These are phyloP conservation scores for Penaeus japonicus DNA, from an alignment of 1,140 invertebrate genomes.

Conservation along the genomic window DNA sequence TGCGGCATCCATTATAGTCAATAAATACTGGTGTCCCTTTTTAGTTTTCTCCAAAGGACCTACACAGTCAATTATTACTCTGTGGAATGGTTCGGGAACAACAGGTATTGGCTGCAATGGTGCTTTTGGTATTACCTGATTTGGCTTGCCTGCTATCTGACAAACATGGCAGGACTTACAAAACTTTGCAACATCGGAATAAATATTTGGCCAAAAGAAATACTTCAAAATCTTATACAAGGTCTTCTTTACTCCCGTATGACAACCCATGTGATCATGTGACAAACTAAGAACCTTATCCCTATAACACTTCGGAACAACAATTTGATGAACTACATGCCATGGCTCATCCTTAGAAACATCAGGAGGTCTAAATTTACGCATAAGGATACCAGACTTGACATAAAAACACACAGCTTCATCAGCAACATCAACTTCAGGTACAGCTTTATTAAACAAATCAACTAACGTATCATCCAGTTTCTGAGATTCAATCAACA, in stretches of 20 bases:
- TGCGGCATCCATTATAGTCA: not conserved
- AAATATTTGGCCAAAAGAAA: constrained; percentile 1
- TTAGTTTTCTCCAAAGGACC: not conserved
- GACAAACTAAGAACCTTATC: not conserved
- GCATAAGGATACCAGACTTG: too few species aligned
- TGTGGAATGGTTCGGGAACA: not conserved
- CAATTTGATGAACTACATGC: constrained; percentile 4
- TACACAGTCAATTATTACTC: not conserved
- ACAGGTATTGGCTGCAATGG: constrained; percentile 1
- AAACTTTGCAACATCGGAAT: not conserved
- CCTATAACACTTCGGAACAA: not conserved
- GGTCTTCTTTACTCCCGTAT: constrained; percentile 4
- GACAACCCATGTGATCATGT: constrained; percentile 2
- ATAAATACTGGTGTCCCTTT: constrained; percentile 14
- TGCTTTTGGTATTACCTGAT: constrained; percentile 3
- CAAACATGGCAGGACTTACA: constrained; percentile 1
- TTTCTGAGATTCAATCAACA: too few species aligned
- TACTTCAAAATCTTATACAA: not conserved
- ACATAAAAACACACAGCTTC: too few species aligned
- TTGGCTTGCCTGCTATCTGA: constrained; percentile 6
- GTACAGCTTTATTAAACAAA: too few species aligned
- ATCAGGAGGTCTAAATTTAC: too few species aligned
- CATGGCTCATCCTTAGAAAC: too few species aligned
- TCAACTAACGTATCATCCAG: too few species aligned
- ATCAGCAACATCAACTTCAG: too few species aligned